Evolutionary conservation across 2,888 invertebrate species (phyloP), one percentile per base, ranked within the genome.

Genomic region (Cordylochernes scorpioides): DNA sequence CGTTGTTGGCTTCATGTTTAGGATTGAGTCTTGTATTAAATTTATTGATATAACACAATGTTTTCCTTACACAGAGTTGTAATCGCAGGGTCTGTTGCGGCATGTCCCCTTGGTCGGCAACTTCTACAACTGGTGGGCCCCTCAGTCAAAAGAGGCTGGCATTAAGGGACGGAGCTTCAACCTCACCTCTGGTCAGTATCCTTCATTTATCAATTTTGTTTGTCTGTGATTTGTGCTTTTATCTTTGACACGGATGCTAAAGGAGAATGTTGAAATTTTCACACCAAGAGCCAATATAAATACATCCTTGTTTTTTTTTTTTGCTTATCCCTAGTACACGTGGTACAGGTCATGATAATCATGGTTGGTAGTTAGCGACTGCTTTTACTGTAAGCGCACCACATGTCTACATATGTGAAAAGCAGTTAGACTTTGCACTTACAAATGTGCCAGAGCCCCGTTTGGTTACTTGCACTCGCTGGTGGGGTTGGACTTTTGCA

Each of bases 111-210:
- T 91, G 3, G 78, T 94, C 33, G 80, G 88, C 0, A 71, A 77
- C 14, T 67, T 94, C 32, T 71, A 88, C 28, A 82, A 84, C 57
- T 94, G 91, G 91, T 86, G 80, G 75, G 74, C 80, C 27, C 91
- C 88, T 6, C 64, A 72, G 4, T 58, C 65, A 15, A 74, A 70
- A 47, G 71, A 73, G 42, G 59, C 67, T 5, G 73, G 68, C 42
- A 72, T 69, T 42, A 70, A 64, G 52, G 88, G 77, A 27, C 62
- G 78, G 47, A 77, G 68, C 53, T 63, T 82, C 38, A 73, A 78
- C 54, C 58, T 82, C 19, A 48, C 52, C 18, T 59, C 56, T 42
- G 61, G 49, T 63, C 55, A 44, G 57, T 29, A 12, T 27, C 10
- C 24, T 21, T n/a, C n/a, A 8, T 25, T 9, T 8, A 14, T 2